A percentile compares a stretch with the other conserved stretches of the same genome.
Evolutionary conservation across 2,888 invertebrate species (phyloP).

Genomic region (Coleophora deauratella): DNA sequence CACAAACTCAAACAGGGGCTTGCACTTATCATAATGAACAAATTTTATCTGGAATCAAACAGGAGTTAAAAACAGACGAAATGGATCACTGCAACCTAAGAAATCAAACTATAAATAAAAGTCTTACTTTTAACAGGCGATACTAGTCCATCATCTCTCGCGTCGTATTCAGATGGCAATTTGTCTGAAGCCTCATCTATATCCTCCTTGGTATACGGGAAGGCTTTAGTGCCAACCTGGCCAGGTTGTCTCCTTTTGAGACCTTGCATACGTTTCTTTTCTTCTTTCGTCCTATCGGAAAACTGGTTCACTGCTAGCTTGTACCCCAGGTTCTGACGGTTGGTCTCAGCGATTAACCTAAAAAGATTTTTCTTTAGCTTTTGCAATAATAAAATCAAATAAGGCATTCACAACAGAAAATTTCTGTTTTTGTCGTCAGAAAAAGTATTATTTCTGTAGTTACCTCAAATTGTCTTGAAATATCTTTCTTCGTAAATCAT

Average conservation of each 20-base stretch:
- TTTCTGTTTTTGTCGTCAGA: no score
- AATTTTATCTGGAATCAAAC: no score
- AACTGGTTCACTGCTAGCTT: slow-evolving; percentile 46
- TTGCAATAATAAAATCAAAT: not conserved
- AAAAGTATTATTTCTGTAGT: not conserved
- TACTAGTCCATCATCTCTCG: slow-evolving; percentile 38
- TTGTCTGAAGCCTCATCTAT: slow-evolving; percentile 21
- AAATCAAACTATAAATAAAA: no score
- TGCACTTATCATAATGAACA: no score
- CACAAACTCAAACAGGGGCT: no score
- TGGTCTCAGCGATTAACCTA: slow-evolving; percentile 33
- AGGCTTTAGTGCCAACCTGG: slow-evolving; percentile 35
- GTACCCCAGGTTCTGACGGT: slow-evolving; percentile 37
- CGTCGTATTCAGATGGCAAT: slow-evolving; percentile 40
- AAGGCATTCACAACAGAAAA: not conserved
- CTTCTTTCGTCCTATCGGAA: slow-evolving; percentile 43
- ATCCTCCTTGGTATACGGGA: slow-evolving; percentile 35
- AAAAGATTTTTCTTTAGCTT: slow-evolving; percentile 2
- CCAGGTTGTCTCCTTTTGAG: slow-evolving; percentile 27
- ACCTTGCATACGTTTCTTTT: slow-evolving; percentile 35
- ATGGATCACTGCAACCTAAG: no score
- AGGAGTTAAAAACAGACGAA: no score
- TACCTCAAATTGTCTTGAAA: slow-evolving; percentile 34
- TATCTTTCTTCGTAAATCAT: slow-evolving; percentile 28
- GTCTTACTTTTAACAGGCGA: slow-evolving; percentile 35